Base-by-base conservation (phyloP, 2,113 vertebrate genomes). In the Meriones unguiculatus region DNA sequence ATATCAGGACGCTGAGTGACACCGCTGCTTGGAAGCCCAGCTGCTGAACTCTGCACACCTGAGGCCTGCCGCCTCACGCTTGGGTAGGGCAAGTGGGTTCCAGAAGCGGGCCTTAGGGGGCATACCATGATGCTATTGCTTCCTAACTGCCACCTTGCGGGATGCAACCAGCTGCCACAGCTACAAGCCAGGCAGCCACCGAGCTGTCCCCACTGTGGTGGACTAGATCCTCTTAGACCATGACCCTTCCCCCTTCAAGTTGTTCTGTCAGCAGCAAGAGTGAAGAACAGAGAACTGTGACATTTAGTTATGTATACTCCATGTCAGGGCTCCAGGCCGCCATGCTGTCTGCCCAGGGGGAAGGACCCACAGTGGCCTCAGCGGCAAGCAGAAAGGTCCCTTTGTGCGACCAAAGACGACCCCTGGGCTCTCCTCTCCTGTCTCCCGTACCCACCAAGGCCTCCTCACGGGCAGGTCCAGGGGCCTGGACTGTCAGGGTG, bases 1-100 rank as follows among this genome's bases (percentile, higher is more conserved):
- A 95, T 88, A 57, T 67, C 93, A 62, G 96, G 92, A 97, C 93
- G 97, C 95, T 97, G 96, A 96, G 96, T 95, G 96, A 95, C 97
- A 93, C 94, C 91, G 80, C 86, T 18, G 59, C 89, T 86, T 95
- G 73, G 91, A 92, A 97, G 91, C 52, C 94, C 95, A 95, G 86
- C 96, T 98, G 94, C 81, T 54, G 11, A 0, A 0, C 95, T 98
- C 89, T 91, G 89, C 50, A 64, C 89, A 85, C 94, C 72, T 54
- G 50, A 89, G 52, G 18, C 17, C 14, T 4, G 20, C 85, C 41
- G 22, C 38, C 62, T 94, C 54, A 59, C 5, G 3, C 32, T 22
- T 35, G 12, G 32, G 18, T 28, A 9, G 7, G 10, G 32, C 14
- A 35, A 24, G 20, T 54, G 67, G 65, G 13, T 32, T 72, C 32